Evolutionary conservation across 2,888 invertebrate genomes (phyloP).

Genomic region (Phorcus lineatus): DNA sequence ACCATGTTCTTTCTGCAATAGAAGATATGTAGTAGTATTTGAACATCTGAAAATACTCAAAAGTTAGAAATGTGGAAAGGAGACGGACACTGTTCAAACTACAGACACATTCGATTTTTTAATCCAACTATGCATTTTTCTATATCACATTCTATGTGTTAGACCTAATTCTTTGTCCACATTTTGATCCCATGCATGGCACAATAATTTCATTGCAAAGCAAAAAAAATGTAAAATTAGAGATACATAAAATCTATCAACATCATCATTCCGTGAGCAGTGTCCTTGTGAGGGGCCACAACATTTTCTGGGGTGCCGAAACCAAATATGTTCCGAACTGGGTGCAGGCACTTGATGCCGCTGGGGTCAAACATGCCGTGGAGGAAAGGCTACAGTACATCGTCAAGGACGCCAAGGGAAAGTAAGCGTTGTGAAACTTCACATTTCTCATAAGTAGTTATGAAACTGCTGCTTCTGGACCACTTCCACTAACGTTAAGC

Average conservation of each 20-base stretch:
- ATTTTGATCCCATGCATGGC: no score
- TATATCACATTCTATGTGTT: no score
- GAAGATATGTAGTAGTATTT: no score
- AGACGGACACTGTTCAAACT: no score
- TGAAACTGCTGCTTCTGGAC: no score
- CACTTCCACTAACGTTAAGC: no score
- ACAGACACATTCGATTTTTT: no score
- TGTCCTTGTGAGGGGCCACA: conserved; percentile 33
- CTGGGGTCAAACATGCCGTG: not conserved
- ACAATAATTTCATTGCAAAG: no score
- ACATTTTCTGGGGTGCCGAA: conserved; percentile 35
- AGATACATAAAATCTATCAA: not conserved
- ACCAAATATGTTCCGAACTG: conserved; percentile 11
- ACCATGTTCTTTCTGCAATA: no score
- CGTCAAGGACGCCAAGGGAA: conserved; percentile 21
- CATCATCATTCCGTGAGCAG: not conserved
- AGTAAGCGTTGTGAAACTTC: not conserved
- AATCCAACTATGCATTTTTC: no score
- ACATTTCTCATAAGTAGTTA: not conserved
- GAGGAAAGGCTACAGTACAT: conserved; percentile 12
- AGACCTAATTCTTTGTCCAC: no score
- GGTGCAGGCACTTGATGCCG: not conserved
- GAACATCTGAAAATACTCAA: not conserved
- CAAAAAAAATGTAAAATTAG: not conserved
- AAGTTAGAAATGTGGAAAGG: not conserved